These are phyloP conservation scores for Drosophila kambysellisi DNA, from an alignment of 2,888 invertebrate species.

Conservation along the genomic window DNA sequence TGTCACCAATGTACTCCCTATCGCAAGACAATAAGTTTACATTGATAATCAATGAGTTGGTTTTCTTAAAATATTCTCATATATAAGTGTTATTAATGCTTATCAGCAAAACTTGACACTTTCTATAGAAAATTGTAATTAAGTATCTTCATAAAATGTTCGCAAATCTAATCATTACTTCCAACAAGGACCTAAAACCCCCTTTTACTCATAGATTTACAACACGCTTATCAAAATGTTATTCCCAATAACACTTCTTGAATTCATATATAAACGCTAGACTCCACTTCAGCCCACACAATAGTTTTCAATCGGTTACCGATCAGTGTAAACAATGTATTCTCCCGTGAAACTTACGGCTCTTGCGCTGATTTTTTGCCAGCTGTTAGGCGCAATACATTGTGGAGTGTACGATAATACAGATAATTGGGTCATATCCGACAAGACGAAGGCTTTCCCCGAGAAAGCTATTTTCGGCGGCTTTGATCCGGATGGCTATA, in stretches of 20 bases:
- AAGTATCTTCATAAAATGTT: background rate
- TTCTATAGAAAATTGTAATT: background rate
- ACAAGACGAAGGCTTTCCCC: constrained; percentile 37
- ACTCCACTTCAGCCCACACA: background rate
- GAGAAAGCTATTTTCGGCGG: constrained; percentile 48
- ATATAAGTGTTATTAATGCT: background rate
- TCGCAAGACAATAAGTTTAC: background rate
- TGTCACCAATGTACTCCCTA: background rate
- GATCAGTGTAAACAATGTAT: constrained; percentile 37
- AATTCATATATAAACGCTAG: constrained; percentile 12
- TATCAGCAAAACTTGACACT: background rate
- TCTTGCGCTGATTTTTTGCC: constrained; percentile 35
- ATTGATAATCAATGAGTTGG: background rate
- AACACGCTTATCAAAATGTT: constrained; percentile 7
- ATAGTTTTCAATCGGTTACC: background rate
- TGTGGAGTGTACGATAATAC: constrained; percentile 42
- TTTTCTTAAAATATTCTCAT: too few relatives aligned
- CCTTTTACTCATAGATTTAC: background rate
- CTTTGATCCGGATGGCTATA: constrained; percentile 51
- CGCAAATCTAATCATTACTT: too few relatives aligned
- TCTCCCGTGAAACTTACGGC: constrained; percentile 19
- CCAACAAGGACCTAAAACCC: background rate
- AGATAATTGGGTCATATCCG: constrained; percentile 41
- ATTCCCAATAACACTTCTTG: background rate
- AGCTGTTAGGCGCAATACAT: constrained; percentile 40